A percentile compares a stretch with the other conserved stretches of the same genome.
These are phyloP conservation scores for Chlorops oryzae DNA, from an alignment of 1,140 invertebrate species.

Conservation along the genomic window DNA sequence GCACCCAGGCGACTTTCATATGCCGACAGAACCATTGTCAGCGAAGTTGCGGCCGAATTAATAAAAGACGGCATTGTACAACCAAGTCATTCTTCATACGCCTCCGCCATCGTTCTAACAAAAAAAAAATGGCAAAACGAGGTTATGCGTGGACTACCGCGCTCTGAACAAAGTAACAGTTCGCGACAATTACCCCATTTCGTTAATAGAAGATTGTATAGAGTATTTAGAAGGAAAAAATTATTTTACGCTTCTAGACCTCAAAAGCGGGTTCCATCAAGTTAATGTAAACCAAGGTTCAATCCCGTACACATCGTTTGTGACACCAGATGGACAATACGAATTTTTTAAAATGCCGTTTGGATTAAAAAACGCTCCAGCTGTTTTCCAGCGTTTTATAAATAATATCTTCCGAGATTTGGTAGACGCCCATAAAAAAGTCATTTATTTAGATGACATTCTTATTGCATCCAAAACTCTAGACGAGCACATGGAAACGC, in stretches of 20 bases:
- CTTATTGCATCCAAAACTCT: not conserved
- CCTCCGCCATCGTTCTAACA: not conserved
- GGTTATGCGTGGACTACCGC: not conserved
- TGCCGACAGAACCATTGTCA: too few species aligned
- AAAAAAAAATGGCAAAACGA: slow-evolving; percentile 8
- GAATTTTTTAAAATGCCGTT: not conserved
- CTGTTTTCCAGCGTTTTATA: slow-evolving; percentile 3
- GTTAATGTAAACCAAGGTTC: slow-evolving; percentile 10
- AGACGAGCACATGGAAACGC: not conserved
- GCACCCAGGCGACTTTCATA: not conserved
- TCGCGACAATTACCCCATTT: slow-evolving; percentile 11
- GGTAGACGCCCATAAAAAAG: not conserved
- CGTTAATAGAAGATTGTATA: slow-evolving; percentile 13
- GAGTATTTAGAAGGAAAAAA: slow-evolving; percentile 9
- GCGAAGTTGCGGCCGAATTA: not conserved
- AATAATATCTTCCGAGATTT: not conserved
- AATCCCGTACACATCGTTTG: too few species aligned
- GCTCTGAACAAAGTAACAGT: too few species aligned
- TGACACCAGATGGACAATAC: slow-evolving; percentile 1
- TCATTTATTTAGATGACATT: slow-evolving; percentile 2
- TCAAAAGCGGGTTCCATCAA: too few species aligned
- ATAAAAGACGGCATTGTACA: not conserved
- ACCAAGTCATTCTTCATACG: not conserved
- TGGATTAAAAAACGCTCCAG: too few species aligned
- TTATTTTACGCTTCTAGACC: slow-evolving; percentile 12